Evolutionary conservation across 2,113 vertebrate species (phyloP), one percentile per base, ranked within the genome.

Genomic region (Atlantisia rogersi): DNA sequence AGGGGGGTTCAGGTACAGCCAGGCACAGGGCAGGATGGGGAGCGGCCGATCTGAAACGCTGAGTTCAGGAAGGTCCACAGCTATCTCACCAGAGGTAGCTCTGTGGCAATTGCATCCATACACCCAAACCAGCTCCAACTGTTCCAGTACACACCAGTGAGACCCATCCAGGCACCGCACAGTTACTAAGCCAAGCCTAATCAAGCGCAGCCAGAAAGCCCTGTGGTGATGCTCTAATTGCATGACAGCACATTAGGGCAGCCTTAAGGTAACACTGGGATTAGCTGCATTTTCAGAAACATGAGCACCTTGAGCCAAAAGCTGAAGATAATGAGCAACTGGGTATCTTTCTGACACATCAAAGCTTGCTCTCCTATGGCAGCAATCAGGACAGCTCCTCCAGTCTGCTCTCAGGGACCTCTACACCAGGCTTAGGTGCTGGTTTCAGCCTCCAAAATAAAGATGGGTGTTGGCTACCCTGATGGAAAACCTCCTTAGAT

Each of bases 141-240:
- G 85, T 29, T 92, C 82, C 91, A 94, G 82, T 60, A 76, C 39
- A 26, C 37, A 44, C 88, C 79, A 95, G 88, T 88, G 91, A 90
- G 53, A 92, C 35, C 84, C 77, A 77, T 22, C 59, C 86, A 82
- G 78, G 78, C 91, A 52, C 60, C 0, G 0, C 44, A n/a, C 0
- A 0, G 48, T 35, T 55, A 21, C 39, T 84, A 91, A 89, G 91
- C 87, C 82, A 85, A 91, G 90, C 46, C 79, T 46, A 79, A 67
- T 56, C 87, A 84, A 82, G 70, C 0, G 2, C 59, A 76, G 70
- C 59, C 93, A 94, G 81, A 79, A 95, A 95, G 44, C 86, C 89
- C 77, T 82, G 65, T 75, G 86, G 86, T 91, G 95, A 68, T 78
- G 78, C 70, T 87, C 89, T 94, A 96, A 95, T 89, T 92, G 86